phyloP scores from a whole-genome alignment of 2,113 vertebrate species.

The Empidonax alnorum region DNA sequence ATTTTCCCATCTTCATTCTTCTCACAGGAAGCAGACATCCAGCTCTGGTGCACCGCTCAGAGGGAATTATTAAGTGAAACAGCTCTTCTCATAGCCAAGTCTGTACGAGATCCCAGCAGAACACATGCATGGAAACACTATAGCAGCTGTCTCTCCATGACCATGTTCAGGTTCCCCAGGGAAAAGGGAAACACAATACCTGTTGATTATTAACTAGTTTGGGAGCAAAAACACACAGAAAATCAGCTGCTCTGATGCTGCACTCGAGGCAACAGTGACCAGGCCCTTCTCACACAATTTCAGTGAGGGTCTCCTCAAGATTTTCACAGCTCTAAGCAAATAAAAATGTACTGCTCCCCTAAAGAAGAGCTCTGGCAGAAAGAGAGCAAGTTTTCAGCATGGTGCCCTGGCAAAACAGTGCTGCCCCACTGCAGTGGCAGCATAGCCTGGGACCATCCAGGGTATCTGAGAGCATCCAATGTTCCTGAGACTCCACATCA shows the following conservation, averaged over 20 bases:
- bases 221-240: background rate
- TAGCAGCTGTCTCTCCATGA: background rate
- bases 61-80: background rate
- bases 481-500: background rate
- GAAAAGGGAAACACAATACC: background rate
- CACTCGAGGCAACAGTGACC: background rate
- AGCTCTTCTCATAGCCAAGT: background rate
- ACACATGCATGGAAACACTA: background rate
- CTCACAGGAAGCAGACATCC: background rate
- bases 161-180: background rate
- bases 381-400: background rate
- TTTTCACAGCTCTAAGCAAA: background rate
- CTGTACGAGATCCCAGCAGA: background rate
- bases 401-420: background rate
- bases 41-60: background rate
- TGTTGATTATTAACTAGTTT: constrained; percentile 9
- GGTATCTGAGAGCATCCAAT: background rate
- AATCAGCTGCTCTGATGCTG: background rate
- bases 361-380: background rate
- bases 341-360: background rate
- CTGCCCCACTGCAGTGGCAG: background rate
- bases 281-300: background rate
- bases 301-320: background rate
- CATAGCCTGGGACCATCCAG: background rate
- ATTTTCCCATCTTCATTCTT: background rate